Evolutionary conservation across 2,888 invertebrate species (phyloP), one percentile per base, ranked within the genome.

Genomic region (Oligia fasciuncula): DNA sequence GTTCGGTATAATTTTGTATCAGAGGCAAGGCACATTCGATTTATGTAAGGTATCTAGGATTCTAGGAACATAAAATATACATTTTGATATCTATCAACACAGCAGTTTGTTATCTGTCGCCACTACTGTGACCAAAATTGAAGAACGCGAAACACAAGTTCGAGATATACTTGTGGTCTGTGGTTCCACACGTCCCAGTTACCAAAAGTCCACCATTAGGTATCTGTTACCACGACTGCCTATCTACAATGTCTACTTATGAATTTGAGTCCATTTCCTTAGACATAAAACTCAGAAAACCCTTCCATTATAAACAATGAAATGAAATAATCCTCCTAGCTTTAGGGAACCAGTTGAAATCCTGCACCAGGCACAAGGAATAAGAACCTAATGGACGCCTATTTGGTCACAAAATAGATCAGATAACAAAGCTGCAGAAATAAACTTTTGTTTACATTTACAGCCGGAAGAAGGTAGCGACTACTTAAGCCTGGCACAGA

Each of bases 401-500:
- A 29, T 29, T 29, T 29, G 29, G 29, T 29, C 29, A 29, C 29
- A 29, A 29, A 29, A 29, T 29, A 29, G 29, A 29, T 29, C 29
- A 29, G 29, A 29, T 29, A 29, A 29, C 4, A 71, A 71, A 72
- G 19, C 29, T 73, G 23, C 4, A 35, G 35, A 73, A 4, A 74
- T 51, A 3, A 29, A 46, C 60, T n/a, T n/a, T 5, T 17, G 4
- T 63, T 62, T 8, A 29, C 13, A 72, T 60, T 92, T 92, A 19
- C 88, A 95, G 94, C 92, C 91, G 57, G 75, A 78, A 46, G 90
- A 94, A 85, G 93, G 95, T 92, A 94, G 94, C 49, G 92, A 93
- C 62, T 85, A 94, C 19, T 92, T 96, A 3, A 96, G 94, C 46
- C 93, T 96, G 77, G 97, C 97, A 0, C 94, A 97, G 46, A 92